Base-by-base conservation (phyloP, 2,888 invertebrate species). In the Ochlodes sylvanus region DNA sequence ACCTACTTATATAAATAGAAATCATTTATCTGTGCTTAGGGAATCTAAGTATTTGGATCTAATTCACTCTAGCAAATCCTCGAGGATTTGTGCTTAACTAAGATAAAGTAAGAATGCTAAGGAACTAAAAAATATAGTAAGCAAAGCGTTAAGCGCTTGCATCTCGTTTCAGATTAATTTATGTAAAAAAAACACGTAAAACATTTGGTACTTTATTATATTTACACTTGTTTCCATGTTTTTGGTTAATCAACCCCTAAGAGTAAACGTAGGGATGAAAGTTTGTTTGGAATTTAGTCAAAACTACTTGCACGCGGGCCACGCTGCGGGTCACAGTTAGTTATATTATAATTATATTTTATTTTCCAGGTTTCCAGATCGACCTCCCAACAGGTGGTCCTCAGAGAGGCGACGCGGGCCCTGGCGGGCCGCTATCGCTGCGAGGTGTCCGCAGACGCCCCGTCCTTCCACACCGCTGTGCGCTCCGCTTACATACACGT, bases 401-500 rank as follows among this genome's bases (percentile, higher is more conserved):
- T 96, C 27, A 90, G 95, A 38, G 95, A 96, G 65, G 95, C 96
- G 12, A 94, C 95, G 58, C 94, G 95, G 14, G 94, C 95, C 72
- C 92, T 96, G 60, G 95, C 95, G 1, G 96, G 96, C 3, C 94
- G 94, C 75, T 96, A 95, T 82, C 94, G 95, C 32, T 96, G 96
- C 81, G 96, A 96, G 80, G 96, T 96, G 7, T 96, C 96, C 0
- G 95, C 96, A 0, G 96, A 96, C 78, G 94, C 95, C 0, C 96
- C 96, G 0, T 94, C 95, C 27, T 96, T 96, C 83, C 95, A 95
- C 81, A 96, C 96, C 0, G 90, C 94, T 81, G 93, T 94, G 72
- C 95, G 95, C n/a, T 93, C 94, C 2, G 94, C 95, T 47, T 95
- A 94, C 82, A 96, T 96, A 94, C 95, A 96, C 82, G 96, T 96